Percentiles rank a stretch among this genome's conserved stretches.
These are phyloP conservation scores for Oostethus manadensis DNA, from an alignment of 2,113 vertebrate genomes.

Conservation along the genomic window DNA sequence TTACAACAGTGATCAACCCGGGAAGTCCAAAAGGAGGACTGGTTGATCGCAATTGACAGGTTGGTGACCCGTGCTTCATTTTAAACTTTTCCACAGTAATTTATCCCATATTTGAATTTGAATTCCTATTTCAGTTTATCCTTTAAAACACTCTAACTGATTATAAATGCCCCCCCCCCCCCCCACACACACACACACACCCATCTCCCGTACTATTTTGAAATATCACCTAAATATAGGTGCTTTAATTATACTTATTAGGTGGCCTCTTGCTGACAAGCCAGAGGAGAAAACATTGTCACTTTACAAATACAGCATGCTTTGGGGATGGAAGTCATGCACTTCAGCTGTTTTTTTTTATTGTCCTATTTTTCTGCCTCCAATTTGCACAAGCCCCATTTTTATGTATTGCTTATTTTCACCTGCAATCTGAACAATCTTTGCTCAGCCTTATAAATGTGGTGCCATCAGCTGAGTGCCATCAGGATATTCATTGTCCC, in stretches of 20 bases:
- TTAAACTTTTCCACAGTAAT: constrained; percentile 18
- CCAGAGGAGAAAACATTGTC: background rate
- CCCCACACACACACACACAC: too few species aligned
- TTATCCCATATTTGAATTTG: constrained; percentile 12
- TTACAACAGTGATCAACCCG: too few species aligned
- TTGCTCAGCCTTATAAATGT: background rate
- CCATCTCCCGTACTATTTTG: too few species aligned
- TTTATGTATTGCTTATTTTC: background rate
- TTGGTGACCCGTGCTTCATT: constrained; percentile 3
- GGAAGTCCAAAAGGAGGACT: constrained; percentile 44
- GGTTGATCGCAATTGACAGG: constrained; percentile 40
- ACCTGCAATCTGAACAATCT: background rate
- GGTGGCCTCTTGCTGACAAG: background rate
- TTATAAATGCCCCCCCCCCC: background rate
- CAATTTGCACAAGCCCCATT: too few species aligned
- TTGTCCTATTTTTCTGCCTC: background rate
- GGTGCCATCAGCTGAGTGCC: too few species aligned
- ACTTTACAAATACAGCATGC: background rate
- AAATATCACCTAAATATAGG: constrained; percentile 2
- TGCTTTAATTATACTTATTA: background rate
- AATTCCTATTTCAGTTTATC: background rate
- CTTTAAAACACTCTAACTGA: background rate
- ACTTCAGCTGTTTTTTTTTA: background rate
- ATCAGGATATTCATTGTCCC: background rate
- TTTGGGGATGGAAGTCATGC: background rate